phyloP scores from a whole-genome alignment of 1,140 invertebrate genomes.

The Apolygus lucorum region DNA sequence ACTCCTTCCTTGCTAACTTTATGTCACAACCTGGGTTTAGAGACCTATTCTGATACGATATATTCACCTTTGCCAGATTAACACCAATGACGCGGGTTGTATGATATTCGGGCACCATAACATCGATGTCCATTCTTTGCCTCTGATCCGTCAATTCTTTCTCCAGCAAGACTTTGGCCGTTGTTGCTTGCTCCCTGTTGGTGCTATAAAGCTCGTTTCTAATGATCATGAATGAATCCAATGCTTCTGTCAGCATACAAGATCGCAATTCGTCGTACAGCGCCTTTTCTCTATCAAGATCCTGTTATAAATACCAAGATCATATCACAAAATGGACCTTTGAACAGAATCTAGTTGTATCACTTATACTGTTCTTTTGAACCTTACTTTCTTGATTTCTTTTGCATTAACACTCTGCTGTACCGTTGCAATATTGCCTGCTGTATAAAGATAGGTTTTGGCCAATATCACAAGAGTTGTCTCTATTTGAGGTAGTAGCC shows the following conservation, averaged over 20 bases:
- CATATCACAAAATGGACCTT: neutral
- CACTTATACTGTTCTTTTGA: neutral
- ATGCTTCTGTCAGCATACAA: constrained; percentile 2
- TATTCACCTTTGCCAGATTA: neutral
- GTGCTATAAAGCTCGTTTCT: neutral
- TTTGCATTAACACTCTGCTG: neutral
- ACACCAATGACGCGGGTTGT: neutral
- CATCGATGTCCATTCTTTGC: neutral
- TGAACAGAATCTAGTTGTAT: neutral
- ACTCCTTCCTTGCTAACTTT: too few species aligned
- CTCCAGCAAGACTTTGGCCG: neutral
- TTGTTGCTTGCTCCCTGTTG: too few species aligned
- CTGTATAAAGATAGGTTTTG: constrained; percentile 7
- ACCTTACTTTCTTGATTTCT: neutral
- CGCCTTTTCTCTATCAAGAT: neutral
- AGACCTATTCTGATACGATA: too few species aligned
- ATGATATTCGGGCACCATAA: neutral
- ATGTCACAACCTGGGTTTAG: too few species aligned
- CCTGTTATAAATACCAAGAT: constrained; percentile 1
- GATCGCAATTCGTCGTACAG: neutral
- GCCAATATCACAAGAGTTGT: neutral
- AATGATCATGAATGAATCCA: neutral
- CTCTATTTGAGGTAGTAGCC: neutral
- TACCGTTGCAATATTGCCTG: constrained; percentile 1
- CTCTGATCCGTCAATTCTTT: neutral